Evolutionary conservation across 2,113 vertebrate genomes (phyloP), one percentile per base, ranked within the genome.

Genomic region (human (Homo sapiens)): DNA sequence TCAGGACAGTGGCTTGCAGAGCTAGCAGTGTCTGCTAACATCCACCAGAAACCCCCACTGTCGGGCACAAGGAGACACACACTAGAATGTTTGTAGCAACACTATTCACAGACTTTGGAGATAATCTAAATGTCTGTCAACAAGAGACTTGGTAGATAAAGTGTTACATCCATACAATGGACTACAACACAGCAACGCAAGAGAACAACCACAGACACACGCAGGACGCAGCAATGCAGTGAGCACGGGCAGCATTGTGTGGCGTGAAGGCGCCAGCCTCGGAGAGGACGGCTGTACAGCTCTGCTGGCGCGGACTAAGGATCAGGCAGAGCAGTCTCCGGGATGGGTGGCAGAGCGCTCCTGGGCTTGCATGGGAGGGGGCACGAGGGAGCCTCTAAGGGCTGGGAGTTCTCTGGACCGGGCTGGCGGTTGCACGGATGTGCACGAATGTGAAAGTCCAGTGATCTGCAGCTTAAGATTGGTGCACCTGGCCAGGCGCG

Each of bases 211-310:
- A 2, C n/a, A 8, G n/a, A 5, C 45, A 8, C 52, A 16, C 2
- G 8, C 59, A 7, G 5, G 2, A 9, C 11, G 27, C 61, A 2
- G 61, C 27, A 0, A 11, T 5, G 61, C 11, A 5, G 3, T 0
- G 12, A 6, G 6, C 8, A 16, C 5, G 0, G 1, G 8, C 0
- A 14, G 55, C 75, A 0, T 20, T 1, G 0, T 0, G 2, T 13
- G 0, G 83, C 59, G 40, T 23, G 0, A 5, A n/a, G 2, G 25
- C 10, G 55, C 35, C 32, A 12, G 64, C 52, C 75, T 45, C 20
- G 2, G 25, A 10, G 59, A 38, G 35, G 91, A n/a, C 43, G 11
- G 5, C n/a, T 0, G 61, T 9, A 35, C 1, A 20, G 11, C 35
- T 48, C 90, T 13, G 0, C 59, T 12, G 25, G 59, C 2, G 25